Base-by-base conservation (phyloP, 2,797 vertebrate genomes). In the Rhinogobio ventralis region DNA sequence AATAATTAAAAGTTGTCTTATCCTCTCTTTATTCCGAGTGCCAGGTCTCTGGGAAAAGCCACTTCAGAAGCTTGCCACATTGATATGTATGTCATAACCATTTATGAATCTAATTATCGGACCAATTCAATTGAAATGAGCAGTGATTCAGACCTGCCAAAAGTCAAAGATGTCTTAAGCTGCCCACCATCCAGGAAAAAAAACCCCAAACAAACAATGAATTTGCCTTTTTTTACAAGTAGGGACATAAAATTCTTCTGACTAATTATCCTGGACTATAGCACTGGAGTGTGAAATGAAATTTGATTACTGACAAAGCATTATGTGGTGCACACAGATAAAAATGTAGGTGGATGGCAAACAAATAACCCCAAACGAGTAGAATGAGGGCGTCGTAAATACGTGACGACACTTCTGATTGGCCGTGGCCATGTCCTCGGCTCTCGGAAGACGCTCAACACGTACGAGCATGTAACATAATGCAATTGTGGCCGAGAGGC, bases 1-100 rank as follows among this genome's bases (percentile, higher is more conserved):
- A 92, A 93, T 91, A 92, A 93, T 93, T 93, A 93, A 93, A 93
- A 88, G 86, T 91, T 86, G 64, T 90, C 89, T 93, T 91, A 93
- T 94, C 91, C 76, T 83, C 71, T 82, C 84, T 89, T 72, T 90
- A 89, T 89, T 91, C 87, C 86, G 74, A 72, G 45, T 88, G 86
- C 81, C 89, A 68, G 45, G n/a, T 53, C 19, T 73, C 55, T 82
- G 87, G 74, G 91, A 91, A 92, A 93, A 93, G 89, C 92, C 90
- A 93, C 83, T 83, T 82, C 78, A 72, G 90, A 90, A 68, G 84
- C 83, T 72, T 90, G 89, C 81, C 68, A 15, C 78, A 89, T 88
- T 88, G 88, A 92, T 90, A 89, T 75, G 66, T 25, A 86, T 62
- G 60, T 85, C 77, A 80, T 82, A 55, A 25, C 25, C 45, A 66